Base-by-base conservation (phyloP, 1,140 invertebrate species). In the Drosophila oshimai region DNA sequence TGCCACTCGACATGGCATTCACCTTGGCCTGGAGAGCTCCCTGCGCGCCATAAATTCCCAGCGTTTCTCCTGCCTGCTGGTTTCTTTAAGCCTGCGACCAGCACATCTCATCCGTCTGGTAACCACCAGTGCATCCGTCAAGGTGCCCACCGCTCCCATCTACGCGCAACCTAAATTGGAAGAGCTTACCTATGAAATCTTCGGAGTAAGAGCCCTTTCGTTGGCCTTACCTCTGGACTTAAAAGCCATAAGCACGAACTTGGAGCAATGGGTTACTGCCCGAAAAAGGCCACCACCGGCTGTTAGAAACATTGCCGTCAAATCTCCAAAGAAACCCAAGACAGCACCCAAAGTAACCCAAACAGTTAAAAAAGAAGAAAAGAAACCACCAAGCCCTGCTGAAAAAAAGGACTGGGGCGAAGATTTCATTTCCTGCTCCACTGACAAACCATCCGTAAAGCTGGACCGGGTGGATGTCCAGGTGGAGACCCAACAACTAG, bases 121-220 rank as follows among this genome's bases (percentile, higher is more conserved):
- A 36, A 62, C 65, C 10, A 70, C 73, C 15, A 89, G 80, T 45
- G 86, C 74, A 17, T 74, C 58, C 5, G 45, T 46, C 3, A 80
- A 89, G 18, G n/a, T 57, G 15, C 65, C 76, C 22, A 81, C 60
- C 0, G 79, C 77, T 1, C 73, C 73, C 2, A 47, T 89, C 13
- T 89, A 75, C 44, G 86, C 86, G 0, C 86, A 89, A 18, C 73
- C 79, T 9, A 77, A 78, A 13, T 39, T 89, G 22, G 86, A 89
- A 37, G 74, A 89, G 1, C 22, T 89, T 7, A 89, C 86, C 0
- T 10, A 68, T 3, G 41, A 71, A 5, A 24, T 89, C 6, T 86
- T 89, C 26, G 86, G 86, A 10, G 44, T 89, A 2, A 37, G 42
- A 6, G 55, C 86, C 0, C 15, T 89, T 1, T 45, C 49, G 0